These are phyloP conservation scores for Ceyx cyanopectus DNA, from an alignment of 2,113 vertebrate genomes.

Conservation along the genomic window DNA sequence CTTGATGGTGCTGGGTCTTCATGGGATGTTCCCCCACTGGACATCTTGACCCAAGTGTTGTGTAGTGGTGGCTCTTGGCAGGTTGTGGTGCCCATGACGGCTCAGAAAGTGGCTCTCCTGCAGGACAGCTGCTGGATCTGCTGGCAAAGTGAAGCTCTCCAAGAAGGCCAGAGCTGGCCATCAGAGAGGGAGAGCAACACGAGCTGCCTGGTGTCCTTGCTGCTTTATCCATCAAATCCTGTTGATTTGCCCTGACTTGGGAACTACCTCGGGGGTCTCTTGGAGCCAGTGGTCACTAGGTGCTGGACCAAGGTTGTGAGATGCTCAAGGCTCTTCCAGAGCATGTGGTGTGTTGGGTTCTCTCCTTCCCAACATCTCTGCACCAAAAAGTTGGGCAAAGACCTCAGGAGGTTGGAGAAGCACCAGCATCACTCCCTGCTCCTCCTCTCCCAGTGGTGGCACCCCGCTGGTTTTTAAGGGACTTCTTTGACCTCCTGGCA, in stretches of 20 bases:
- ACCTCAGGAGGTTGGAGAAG: not conserved
- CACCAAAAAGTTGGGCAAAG: not conserved
- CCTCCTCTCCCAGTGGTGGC: not conserved
- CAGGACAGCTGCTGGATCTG: not conserved
- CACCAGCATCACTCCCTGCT: not conserved
- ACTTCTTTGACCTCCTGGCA: not conserved
- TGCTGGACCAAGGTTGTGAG: not conserved
- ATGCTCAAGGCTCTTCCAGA: not conserved
- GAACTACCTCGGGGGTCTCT: not conserved
- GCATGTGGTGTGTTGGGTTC: too few relatives aligned
- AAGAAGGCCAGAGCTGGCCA: not conserved
- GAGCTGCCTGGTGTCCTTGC: not conserved
- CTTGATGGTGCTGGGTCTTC: not conserved
- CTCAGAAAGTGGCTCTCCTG: not conserved
- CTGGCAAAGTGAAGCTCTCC: not conserved
- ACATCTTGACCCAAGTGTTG: not conserved
- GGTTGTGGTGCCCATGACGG: not conserved
- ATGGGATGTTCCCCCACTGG: not conserved
- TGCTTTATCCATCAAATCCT: not conserved
- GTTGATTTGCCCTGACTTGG: not conserved
- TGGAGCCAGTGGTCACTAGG: not conserved
- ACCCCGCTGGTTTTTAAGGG: not conserved
- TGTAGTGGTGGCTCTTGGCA: fast-evolving
- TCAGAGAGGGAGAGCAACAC: not conserved
- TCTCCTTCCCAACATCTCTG: not conserved